Conservation (phyloP, 1,140 invertebrate genomes). For the Calliphora vicina region DNA sequence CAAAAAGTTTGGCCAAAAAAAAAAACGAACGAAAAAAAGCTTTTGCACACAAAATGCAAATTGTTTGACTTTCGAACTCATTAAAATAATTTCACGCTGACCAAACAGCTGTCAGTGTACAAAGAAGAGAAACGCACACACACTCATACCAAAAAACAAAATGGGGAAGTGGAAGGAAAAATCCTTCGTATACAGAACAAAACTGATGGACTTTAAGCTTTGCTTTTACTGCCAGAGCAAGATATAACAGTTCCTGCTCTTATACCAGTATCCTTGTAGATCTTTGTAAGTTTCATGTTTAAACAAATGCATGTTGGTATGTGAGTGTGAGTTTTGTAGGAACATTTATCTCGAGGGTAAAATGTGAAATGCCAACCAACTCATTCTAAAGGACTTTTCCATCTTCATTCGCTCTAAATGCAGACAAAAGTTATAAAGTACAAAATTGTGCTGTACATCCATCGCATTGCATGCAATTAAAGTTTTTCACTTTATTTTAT, state of each 20-base stretch:
- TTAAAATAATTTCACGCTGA: conserved; percentile 39
- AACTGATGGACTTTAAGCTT: not conserved
- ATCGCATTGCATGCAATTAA: not conserved
- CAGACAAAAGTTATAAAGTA: not conserved
- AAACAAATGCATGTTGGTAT: not conserved
- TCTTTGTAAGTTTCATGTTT: not conserved
- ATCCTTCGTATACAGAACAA: not conserved
- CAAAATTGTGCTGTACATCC: not conserved
- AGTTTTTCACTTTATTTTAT: conserved; percentile 8
- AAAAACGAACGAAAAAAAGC: too few relatives aligned
- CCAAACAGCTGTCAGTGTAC: conserved; percentile 29
- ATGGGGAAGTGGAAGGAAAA: not conserved
- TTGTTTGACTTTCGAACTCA: conserved; percentile 38
- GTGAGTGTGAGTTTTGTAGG: not conserved
- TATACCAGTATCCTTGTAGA: not conserved
- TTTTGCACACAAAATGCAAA: conserved; percentile 34
- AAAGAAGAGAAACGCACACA: not conserved
- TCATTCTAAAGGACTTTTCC: not conserved
- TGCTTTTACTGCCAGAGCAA: not conserved
- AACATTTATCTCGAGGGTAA: not conserved
- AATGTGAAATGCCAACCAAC: not conserved
- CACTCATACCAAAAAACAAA: too few relatives aligned
- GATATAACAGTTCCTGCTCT: not conserved
- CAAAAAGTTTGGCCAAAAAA: not conserved
- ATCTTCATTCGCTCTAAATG: not conserved